These are phyloP conservation scores for Axis porcinus DNA, from an alignment of 2,113 vertebrate genomes.

Conservation along the genomic window DNA sequence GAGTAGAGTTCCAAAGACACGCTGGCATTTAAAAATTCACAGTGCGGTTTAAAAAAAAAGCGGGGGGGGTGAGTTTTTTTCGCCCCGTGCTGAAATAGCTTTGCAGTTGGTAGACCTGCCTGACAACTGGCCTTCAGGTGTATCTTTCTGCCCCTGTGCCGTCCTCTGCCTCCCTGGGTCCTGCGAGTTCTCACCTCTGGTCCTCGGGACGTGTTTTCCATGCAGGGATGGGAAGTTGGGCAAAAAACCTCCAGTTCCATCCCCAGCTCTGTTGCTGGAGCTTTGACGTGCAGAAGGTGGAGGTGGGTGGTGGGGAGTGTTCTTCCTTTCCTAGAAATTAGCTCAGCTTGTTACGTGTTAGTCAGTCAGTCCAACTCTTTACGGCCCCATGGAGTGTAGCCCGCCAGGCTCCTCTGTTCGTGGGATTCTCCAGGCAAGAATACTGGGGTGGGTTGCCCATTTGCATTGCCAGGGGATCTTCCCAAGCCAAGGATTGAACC, in stretches of 20 bases:
- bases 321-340: neutral
- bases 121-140: neutral
- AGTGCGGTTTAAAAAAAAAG: neutral
- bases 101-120: neutral
- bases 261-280: neutral
- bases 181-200: neutral
- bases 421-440: neutral
- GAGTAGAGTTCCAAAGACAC: neutral
- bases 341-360: neutral
- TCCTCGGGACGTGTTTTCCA: neutral
- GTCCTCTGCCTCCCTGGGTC: neutral
- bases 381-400: neutral
- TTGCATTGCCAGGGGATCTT: neutral
- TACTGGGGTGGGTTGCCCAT: neutral
- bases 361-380: neutral
- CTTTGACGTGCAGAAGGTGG: neutral
- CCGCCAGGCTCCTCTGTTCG: neutral
- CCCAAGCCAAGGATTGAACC: neutral
- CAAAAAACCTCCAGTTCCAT: rapidly evolving
- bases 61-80: neutral
- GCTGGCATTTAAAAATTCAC: neutral
- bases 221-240: neutral
- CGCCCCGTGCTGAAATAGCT: neutral
- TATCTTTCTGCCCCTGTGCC: neutral
- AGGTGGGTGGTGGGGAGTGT: neutral